A percentile compares a stretch with the other conserved stretches of the same genome.
phyloP scores from a whole-genome alignment of 1,140 invertebrate species.

The Trachymyrmex septentrionalis region DNA sequence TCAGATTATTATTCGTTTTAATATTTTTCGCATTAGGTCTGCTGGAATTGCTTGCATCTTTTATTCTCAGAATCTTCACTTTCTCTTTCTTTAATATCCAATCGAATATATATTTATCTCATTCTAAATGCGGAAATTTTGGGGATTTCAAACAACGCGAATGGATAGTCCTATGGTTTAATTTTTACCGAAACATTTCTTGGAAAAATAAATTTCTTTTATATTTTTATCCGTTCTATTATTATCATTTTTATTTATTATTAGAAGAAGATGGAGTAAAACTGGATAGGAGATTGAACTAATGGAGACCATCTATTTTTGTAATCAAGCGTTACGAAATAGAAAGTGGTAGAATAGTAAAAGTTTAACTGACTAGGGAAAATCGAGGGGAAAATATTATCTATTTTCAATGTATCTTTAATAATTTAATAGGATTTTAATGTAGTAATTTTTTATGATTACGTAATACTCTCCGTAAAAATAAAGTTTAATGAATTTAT shows the following conservation, averaged over 20 bases:
- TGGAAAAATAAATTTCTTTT: background rate
- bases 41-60: too few relatives aligned
- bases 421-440: background rate
- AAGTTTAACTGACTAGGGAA: background rate
- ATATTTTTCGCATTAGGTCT: too few relatives aligned
- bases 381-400: background rate
- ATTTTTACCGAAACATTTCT: too few relatives aligned
- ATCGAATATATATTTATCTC: too few relatives aligned
- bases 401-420: background rate
- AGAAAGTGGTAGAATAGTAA: background rate
- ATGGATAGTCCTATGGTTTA: too few relatives aligned
- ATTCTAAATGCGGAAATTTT: too few relatives aligned
- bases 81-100: too few relatives aligned
- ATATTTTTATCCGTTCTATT: background rate
- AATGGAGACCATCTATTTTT: background rate
- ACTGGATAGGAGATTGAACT: background rate
- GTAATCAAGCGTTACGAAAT: background rate
- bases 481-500: background rate
- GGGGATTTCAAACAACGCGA: too few relatives aligned
- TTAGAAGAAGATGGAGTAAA: conserved; percentile 2
- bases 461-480: background rate
- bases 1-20: too few relatives aligned
- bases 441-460: background rate
- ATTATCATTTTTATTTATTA: conserved; percentile 17
- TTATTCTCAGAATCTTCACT: too few relatives aligned